Conservation (phyloP, 2,888 invertebrate species). For the Pristionchus japonicus region DNA sequence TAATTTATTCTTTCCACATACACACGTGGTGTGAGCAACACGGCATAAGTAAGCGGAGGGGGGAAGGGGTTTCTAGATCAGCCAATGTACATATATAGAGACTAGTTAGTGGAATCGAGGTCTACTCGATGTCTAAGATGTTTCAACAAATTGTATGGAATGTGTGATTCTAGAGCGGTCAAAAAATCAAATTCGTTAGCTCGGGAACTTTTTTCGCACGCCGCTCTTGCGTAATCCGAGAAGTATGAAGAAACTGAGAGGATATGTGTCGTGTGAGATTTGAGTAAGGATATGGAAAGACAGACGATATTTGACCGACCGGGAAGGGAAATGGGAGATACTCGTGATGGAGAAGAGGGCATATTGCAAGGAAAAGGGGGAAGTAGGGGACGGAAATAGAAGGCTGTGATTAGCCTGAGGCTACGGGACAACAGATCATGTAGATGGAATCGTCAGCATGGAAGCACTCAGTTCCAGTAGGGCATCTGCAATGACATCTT, state of each 20-base stretch:
- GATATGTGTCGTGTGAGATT: not conserved
- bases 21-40: not conserved
- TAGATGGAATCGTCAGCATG: slow-evolving; percentile 70
- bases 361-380: slow-evolving; percentile 22
- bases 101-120: not conserved
- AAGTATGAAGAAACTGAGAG: slow-evolving; percentile 22
- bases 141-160: not conserved
- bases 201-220: not conserved
- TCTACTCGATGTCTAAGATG: not conserved
- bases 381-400: not conserved
- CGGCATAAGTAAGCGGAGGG: not conserved
- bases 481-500: slow-evolving; percentile 61
- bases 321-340: not conserved
- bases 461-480: slow-evolving; percentile 72
- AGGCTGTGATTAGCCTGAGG: slow-evolving; percentile 56
- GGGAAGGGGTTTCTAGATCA: not conserved
- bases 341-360: not conserved
- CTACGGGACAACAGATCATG: slow-evolving; percentile 73
- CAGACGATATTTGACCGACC: not conserved
- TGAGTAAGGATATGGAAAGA: not conserved
- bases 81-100: slow-evolving; percentile 33
- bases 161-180: not conserved
- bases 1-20: slow-evolving; percentile 24
- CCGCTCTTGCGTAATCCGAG: not conserved
- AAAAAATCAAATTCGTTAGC: not conserved